phyloP scores from a whole-genome alignment of 2,113 vertebrate species.

The Triplophysa tibetana region DNA sequence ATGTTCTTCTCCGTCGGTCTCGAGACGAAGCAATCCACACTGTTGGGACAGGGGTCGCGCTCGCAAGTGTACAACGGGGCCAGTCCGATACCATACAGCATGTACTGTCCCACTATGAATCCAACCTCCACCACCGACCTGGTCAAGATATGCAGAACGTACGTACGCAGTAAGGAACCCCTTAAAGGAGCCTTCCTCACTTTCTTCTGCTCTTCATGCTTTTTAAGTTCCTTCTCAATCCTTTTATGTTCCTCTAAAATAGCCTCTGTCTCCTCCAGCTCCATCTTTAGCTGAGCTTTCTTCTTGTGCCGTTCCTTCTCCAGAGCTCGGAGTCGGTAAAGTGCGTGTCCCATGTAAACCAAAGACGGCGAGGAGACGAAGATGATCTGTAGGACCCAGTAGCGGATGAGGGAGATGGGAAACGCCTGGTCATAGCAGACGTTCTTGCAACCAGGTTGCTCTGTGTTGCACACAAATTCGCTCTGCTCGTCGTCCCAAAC shows the following conservation, averaged over 20 bases:
- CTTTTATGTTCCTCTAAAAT: conserved; percentile 79
- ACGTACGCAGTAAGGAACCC: conserved; percentile 87
- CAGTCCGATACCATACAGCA: conserved; percentile 88
- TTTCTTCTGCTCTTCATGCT: conserved; percentile 89
- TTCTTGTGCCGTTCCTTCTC: conserved; percentile 88
- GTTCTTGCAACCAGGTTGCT: conserved; percentile 92
- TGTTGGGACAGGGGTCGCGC: conserved; percentile 86
- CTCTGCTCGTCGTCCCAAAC: conserved; percentile 95
- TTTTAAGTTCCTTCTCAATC: conserved; percentile 84
- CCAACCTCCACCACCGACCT: conserved; percentile 89
- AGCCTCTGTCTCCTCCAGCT: conserved; percentile 80
- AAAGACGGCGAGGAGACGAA: conserved; percentile 93
- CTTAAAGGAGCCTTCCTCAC: conserved; percentile 90
- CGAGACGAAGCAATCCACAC: conserved; percentile 93
- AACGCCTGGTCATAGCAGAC: conserved; percentile 94
- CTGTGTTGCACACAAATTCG: conserved; percentile 92
- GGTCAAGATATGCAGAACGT: conserved; percentile 91
- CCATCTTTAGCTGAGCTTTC: conserved; percentile 81
- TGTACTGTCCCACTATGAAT: conserved; percentile 90
- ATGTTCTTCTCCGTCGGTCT: conserved; percentile 94
- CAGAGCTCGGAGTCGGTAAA: conserved; percentile 85
- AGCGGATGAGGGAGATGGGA: conserved; percentile 92
- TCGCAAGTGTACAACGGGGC: conserved; percentile 88
- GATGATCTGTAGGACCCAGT: conserved; percentile 95
- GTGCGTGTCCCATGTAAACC: conserved; percentile 91